These are phyloP conservation scores for Uropetala carovei DNA, from an alignment of 2,888 invertebrate species.

Conservation along the genomic window DNA sequence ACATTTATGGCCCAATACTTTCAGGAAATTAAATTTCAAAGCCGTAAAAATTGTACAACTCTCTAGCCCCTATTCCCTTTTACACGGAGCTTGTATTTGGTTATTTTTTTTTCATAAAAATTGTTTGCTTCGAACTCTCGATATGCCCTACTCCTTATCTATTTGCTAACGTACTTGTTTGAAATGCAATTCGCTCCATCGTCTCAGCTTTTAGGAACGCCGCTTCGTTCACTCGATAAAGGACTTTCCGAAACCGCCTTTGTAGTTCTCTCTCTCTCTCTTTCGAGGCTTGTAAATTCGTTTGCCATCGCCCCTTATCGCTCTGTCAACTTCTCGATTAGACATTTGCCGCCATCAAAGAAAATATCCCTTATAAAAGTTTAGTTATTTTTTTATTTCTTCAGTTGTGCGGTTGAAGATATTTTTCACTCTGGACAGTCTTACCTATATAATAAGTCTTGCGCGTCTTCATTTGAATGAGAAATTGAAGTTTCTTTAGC, in stretches of 20 bases:
- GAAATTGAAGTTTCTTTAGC: no score
- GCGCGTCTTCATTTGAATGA: no score
- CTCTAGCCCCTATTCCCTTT: not conserved
- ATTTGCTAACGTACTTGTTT: not conserved
- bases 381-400: not conserved
- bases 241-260: not conserved
- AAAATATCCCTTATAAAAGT: not conserved
- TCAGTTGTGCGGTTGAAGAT: not conserved
- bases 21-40: not conserved
- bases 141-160: not conserved
- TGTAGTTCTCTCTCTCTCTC: not conserved
- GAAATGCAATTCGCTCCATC: not conserved
- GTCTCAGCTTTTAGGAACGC: not conserved
- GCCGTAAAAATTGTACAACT: not conserved
- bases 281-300: constrained; percentile 8
- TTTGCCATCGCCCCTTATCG: not conserved
- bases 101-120: not conserved
- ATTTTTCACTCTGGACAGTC: not conserved
- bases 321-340: constrained; percentile 35
- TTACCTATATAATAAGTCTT: no score
- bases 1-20: not conserved
- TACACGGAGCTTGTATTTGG: not conserved
- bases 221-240: constrained; percentile 1
- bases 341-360: not conserved
- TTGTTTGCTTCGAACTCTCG: not conserved